These are phyloP conservation scores for Trichoplusia ni DNA, from an alignment of 1,140 invertebrate genomes.

Conservation along the genomic window DNA sequence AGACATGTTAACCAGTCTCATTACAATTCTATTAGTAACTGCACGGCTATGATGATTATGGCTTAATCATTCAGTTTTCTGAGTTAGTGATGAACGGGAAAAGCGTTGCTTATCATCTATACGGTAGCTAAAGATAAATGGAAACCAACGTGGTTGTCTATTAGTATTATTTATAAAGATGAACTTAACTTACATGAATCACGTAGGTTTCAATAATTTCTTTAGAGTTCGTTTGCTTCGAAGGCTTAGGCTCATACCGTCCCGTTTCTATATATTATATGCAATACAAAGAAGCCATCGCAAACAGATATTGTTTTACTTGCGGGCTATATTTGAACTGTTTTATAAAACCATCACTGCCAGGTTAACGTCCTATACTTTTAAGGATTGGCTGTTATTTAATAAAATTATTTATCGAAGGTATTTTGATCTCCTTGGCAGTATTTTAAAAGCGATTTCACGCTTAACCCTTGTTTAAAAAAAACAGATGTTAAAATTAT, in stretches of 20 bases:
- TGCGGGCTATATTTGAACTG: slow-evolving; percentile 16
- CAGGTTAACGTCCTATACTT: slow-evolving; percentile 13
- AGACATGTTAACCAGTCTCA: no score
- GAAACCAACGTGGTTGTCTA: background rate
- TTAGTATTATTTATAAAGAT: background rate
- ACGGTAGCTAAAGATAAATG: background rate
- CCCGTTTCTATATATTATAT: background rate
- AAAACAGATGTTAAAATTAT: background rate
- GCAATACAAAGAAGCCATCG: background rate
- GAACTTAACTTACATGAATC: no score
- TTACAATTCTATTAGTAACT: no score
- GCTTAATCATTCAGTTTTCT: no score
- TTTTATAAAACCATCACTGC: slow-evolving; percentile 16
- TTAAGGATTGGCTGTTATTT: slow-evolving; percentile 14
- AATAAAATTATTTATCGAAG: background rate
- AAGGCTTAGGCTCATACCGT: background rate
- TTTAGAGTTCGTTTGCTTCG: background rate
- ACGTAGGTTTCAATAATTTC: background rate
- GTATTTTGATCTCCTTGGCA: slow-evolving; percentile 18
- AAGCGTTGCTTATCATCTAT: no score
- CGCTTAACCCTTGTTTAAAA: slow-evolving; percentile 10
- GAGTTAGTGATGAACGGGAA: no score
- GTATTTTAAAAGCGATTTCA: slow-evolving; percentile 31
- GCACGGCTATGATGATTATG: no score
- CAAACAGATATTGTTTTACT: slow-evolving; percentile 5